A percentile compares a stretch with the other conserved stretches of the same genome.
Evolutionary conservation across 2,888 invertebrate species (phyloP).

Genomic region (Drosophila austrosaltans): DNA sequence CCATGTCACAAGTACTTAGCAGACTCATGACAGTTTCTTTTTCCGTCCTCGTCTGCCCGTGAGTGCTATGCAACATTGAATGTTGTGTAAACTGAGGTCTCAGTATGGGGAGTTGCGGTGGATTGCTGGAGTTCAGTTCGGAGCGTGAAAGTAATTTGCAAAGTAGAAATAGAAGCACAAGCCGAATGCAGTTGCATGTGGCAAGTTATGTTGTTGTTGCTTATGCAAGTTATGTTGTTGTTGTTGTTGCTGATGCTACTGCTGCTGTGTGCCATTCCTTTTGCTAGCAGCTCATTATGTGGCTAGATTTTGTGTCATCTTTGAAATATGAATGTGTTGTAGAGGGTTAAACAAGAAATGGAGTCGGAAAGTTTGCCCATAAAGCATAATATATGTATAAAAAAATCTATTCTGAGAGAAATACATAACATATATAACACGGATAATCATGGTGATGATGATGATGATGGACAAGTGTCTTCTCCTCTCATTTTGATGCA

Average conservation of each 20-base stretch:
- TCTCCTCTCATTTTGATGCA: not conserved
- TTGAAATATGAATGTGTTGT: conserved; percentile 48
- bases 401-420: conserved; percentile 15
- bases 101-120: conserved; percentile 10
- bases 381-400: conserved; percentile 17
- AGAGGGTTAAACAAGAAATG: conserved; percentile 23
- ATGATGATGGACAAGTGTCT: not conserved
- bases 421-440: not conserved
- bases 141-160: conserved; percentile 74
- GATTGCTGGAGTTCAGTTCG: conserved; percentile 24
- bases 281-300: conserved; percentile 70
- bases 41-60: conserved; percentile 28
- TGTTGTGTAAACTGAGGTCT: conserved; percentile 30
- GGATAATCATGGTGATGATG: not conserved
- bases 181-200: conserved; percentile 35
- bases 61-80: conserved; percentile 44
- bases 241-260: not conserved
- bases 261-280: conserved; percentile 46
- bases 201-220: conserved; percentile 16
- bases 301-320: conserved; percentile 50
- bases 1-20: conserved; percentile 76
- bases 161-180: conserved; percentile 57
- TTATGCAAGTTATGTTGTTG: conserved; percentile 3
- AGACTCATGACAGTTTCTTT: conserved; percentile 62
- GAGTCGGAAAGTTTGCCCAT: conserved; percentile 13